These are phyloP conservation scores for Netelia fuscicornis DNA, from an alignment of 2,888 invertebrate species.

Conservation along the genomic window DNA sequence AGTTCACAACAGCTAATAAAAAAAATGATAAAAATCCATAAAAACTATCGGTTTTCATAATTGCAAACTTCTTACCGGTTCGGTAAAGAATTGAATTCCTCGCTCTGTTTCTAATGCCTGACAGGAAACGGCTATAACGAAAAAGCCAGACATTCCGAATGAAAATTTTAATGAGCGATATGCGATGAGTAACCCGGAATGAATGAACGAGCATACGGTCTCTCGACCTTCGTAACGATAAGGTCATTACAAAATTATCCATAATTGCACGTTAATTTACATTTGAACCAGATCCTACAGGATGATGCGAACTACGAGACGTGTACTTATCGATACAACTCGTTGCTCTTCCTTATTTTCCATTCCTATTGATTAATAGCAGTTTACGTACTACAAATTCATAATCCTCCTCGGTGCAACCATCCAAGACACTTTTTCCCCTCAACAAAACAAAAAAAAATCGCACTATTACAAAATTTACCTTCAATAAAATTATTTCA, in stretches of 20 bases:
- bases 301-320: constrained; percentile 24
- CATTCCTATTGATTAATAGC: background rate
- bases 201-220: too few species aligned
- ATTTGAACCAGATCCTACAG: background rate
- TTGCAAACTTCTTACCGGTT: background rate
- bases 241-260: constrained; percentile 14
- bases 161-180: background rate
- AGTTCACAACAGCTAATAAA: background rate
- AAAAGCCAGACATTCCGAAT: background rate
- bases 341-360: background rate
- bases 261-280: constrained; percentile 1
- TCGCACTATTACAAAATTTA: too few species aligned
- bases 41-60: background rate
- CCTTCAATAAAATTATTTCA: too few species aligned
- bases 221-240: constrained; percentile 3
- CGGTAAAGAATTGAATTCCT: background rate
- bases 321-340: constrained; percentile 30
- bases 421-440: too few species aligned
- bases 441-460: too few species aligned
- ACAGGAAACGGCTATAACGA: background rate
- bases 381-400: background rate
- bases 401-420: background rate
- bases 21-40: background rate
- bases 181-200: background rate
- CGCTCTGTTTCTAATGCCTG: background rate